A percentile compares a stretch with the other conserved stretches of the same genome.
Conservation (phyloP, 2,797 vertebrate genomes). For the Semotilus atromaculatus region DNA sequence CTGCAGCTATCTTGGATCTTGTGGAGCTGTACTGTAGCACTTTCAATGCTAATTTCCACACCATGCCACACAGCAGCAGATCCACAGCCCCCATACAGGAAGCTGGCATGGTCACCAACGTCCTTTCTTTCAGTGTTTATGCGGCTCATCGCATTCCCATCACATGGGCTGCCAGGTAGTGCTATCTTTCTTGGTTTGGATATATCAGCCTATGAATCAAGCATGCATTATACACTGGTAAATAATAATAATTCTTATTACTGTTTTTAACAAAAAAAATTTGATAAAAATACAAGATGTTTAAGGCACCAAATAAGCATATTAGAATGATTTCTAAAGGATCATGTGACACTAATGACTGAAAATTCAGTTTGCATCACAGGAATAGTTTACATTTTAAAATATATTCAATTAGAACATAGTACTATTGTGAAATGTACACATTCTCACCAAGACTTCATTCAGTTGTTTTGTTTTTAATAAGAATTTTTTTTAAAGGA, state of each 20-base stretch:
- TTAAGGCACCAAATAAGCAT: background rate
- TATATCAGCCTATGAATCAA: background rate
- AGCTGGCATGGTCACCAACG: slow-evolving; percentile 83
- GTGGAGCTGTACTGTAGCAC: slow-evolving; percentile 94
- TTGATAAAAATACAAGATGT: background rate
- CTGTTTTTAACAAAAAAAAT: too few species aligned
- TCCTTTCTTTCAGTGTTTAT: slow-evolving; percentile 88
- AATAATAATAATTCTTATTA: background rate
- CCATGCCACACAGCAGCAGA: slow-evolving; percentile 73
- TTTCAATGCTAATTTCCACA: slow-evolving; percentile 95
- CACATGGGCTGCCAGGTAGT: slow-evolving; percentile 92
- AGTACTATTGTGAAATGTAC: too few species aligned
- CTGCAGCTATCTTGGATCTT: slow-evolving; percentile 89
- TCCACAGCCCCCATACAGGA: slow-evolving; percentile 79
- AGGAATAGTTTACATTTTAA: background rate
- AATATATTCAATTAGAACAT: background rate
- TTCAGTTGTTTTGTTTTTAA: too few species aligned
- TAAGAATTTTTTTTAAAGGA: too few species aligned
- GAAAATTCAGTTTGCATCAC: background rate
- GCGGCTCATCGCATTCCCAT: slow-evolving; percentile 93
- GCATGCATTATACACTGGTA: background rate
- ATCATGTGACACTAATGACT: background rate
- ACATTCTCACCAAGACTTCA: too few species aligned
- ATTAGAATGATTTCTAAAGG: background rate
- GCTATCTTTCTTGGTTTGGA: background rate